Evolutionary conservation across 1,140 invertebrate genomes (phyloP), one percentile per base, ranked within the genome.

Genomic region (Ptiloglossa arizonensis): DNA sequence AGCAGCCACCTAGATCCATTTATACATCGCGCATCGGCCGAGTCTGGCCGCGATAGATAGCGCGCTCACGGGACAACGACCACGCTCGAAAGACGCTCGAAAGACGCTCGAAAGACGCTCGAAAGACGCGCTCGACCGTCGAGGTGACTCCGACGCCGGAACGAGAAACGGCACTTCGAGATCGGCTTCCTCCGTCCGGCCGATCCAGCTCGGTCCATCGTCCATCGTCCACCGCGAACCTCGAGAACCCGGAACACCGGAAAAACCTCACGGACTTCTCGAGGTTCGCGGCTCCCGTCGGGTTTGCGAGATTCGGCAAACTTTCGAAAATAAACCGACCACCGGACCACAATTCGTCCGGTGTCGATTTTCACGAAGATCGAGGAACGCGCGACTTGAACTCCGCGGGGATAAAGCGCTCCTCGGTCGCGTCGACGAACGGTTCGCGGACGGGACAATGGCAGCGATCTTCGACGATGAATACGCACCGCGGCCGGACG

Each of bases 61-160:
- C 44, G 62, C 83, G 70, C 75, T 77, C 79, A 78, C 85, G 85
- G 87, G 87, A 90, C 89, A 90, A 90, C 90, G 89, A 89, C 89
- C 89, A 88, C 79, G 60, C 35, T 5, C 57, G 56, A 22, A 29
- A 41, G 38, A 66, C n/a, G 52, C 17, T 24, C 41, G 70, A 69
- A 64, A 54, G 27, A n/a, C n/a, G n/a, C n/a, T n/a, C n/a, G n/a
- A n/a, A n/a, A n/a, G n/a, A n/a, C n/a, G n/a, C n/a, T n/a, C n/a
- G n/a, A n/a, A n/a, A n/a, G n/a, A n/a, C n/a, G n/a, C n/a, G n/a
- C n/a, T n/a, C n/a, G n/a, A n/a, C n/a, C n/a, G n/a, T n/a, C n/a
- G n/a, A n/a, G n/a, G n/a, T n/a, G n/a, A n/a, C n/a, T n/a, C n/a
- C n/a, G n/a, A 68, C 74, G 57, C 46, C 56, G 46, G 32, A 62